Conservation (phyloP, 2,797 vertebrate genomes). For the Phoxinus dragarum region DNA sequence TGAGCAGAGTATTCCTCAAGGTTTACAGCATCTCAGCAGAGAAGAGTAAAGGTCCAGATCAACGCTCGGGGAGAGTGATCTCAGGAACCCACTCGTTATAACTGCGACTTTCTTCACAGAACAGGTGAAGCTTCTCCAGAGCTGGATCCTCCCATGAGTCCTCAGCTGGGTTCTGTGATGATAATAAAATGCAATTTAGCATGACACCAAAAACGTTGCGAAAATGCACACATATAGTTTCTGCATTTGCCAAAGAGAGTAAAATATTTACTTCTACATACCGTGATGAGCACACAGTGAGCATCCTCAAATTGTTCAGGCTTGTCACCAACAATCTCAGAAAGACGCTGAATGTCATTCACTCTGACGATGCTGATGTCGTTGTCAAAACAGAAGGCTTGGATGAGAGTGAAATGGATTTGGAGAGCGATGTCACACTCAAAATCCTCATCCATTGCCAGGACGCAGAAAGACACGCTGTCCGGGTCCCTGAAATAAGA, state of each 20-base stretch:
- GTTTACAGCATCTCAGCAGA: slow-evolving; percentile 70
- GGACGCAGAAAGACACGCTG: slow-evolving; percentile 85
- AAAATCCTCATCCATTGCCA: slow-evolving; percentile 86
- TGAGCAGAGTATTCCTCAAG: slow-evolving; percentile 80
- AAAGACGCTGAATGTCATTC: slow-evolving; percentile 85
- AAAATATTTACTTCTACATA: slow-evolving; percentile 66
- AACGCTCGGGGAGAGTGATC: slow-evolving; percentile 87
- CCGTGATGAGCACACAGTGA: slow-evolving; percentile 95
- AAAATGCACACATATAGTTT: neutral
- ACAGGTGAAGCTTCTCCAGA: slow-evolving; percentile 82
- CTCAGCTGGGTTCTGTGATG: slow-evolving; percentile 72
- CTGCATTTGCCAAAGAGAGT: neutral
- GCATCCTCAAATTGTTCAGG: slow-evolving; percentile 80
- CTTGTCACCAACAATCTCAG: slow-evolving; percentile 82
- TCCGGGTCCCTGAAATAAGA: slow-evolving; percentile 81
- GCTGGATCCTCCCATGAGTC: slow-evolving; percentile 79
- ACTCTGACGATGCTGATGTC: slow-evolving; percentile 94
- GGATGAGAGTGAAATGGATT: slow-evolving; percentile 97
- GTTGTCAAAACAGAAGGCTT: slow-evolving; percentile 97
- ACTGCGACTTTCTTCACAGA: slow-evolving; percentile 79
- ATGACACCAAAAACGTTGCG: neutral
- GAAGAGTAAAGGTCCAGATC: slow-evolving; percentile 63
- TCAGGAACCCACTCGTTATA: slow-evolving; percentile 94
- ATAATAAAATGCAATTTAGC: slow-evolving; percentile 30
- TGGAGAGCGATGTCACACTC: slow-evolving; percentile 93